Evolutionary conservation across 2,113 vertebrate species (phyloP).

Genomic region (Campylomormyrus numenius): DNA sequence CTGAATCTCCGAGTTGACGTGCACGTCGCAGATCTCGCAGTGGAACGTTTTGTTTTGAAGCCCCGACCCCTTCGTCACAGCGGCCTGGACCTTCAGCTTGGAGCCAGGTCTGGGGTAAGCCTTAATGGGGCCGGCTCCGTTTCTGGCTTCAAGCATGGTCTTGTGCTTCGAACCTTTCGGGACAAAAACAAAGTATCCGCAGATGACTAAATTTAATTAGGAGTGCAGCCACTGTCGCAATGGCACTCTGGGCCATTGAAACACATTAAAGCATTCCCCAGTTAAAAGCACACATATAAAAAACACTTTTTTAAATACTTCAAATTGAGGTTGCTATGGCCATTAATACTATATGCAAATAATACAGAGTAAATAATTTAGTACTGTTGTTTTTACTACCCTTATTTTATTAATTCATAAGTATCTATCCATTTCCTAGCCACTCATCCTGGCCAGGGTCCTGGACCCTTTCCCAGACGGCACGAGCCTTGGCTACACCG

Average conservation of each 20-base stretch:
- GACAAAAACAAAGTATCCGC: background rate
- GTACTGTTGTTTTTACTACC: background rate
- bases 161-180: conserved; percentile 91
- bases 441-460: background rate
- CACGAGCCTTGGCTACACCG: background rate
- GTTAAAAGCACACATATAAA: background rate
- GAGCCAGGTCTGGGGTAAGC: conserved; percentile 86
- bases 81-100: conserved; percentile 75
- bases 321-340: background rate
- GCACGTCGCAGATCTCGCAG: conserved; percentile 95
- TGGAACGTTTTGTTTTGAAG: conserved; percentile 96
- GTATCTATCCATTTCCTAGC: background rate
- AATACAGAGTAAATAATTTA: background rate
- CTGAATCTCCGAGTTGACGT: conserved; percentile 96
- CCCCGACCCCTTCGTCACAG: conserved; percentile 75
- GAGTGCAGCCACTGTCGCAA: background rate
- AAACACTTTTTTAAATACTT: background rate
- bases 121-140: conserved; percentile 89
- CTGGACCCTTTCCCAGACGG: background rate
- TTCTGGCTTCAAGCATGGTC: conserved; percentile 93
- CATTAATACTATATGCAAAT: background rate
- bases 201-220: background rate
- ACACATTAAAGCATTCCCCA: background rate
- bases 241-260: background rate
- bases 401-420: background rate